A percentile compares a stretch with the other conserved stretches of the same genome.
Evolutionary conservation across 2,888 invertebrate genomes (phyloP).

Genomic region (Branchellion lobata): DNA sequence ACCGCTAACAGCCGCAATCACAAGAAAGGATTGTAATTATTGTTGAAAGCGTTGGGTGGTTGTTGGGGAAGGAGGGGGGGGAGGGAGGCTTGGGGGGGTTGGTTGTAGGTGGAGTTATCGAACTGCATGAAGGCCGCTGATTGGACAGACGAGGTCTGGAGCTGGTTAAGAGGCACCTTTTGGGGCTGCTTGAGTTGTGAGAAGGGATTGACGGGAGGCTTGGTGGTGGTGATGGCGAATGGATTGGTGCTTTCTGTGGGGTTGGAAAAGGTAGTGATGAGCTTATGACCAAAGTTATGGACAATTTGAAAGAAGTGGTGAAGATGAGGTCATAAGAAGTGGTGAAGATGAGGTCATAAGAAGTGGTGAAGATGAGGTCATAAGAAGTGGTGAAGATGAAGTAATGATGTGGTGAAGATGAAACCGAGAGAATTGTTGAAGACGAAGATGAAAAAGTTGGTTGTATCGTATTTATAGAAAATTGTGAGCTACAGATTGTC

Average conservation of each 20-base stretch:
- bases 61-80: conserved; percentile 32
- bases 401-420: too few species aligned
- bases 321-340: too few species aligned
- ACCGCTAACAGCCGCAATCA: conserved; percentile 5
- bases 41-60: conserved; percentile 34
- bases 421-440: too few species aligned
- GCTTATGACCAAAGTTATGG: too few species aligned
- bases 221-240: conserved; percentile 36
- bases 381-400: too few species aligned
- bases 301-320: neutral
- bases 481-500: too few species aligned
- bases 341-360: too few species aligned
- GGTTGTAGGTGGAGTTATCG: conserved; percentile 22
- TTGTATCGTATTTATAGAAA: too few species aligned
- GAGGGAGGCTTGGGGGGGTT: conserved; percentile 2
- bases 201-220: conserved; percentile 5
- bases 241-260: conserved; percentile 37
- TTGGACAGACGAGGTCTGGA: conserved; percentile 33
- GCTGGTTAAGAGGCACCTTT: conserved; percentile 44
- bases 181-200: conserved; percentile 38
- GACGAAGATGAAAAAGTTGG: too few species aligned
- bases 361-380: too few species aligned
- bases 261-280: too few species aligned
- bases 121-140: conserved; percentile 9
- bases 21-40: conserved; percentile 45